Percentiles rank a stretch among this genome's conserved stretches.
phyloP scores from a whole-genome alignment of 2,797 vertebrate species.

The Xenopus petersii region DNA sequence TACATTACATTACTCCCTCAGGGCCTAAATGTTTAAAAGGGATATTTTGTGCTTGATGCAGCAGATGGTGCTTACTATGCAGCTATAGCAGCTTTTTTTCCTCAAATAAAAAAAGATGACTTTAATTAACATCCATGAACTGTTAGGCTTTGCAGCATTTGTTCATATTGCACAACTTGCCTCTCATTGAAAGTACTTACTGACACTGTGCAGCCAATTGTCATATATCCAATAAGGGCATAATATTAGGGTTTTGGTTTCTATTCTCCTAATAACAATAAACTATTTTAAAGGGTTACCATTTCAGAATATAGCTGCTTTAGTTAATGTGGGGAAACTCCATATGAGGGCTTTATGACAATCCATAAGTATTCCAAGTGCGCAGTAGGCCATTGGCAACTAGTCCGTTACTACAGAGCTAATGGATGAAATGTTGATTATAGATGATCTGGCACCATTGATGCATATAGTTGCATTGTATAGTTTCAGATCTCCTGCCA shows the following conservation, averaged over 20 bases:
- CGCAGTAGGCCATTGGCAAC: constrained; percentile 8
- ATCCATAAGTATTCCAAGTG: constrained; percentile 21
- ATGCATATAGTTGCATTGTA: background rate
- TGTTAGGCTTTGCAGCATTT: background rate
- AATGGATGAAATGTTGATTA: constrained; percentile 1
- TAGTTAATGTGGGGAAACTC: background rate
- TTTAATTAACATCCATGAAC: background rate
- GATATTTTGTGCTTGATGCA: constrained; percentile 15
- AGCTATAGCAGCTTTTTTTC: constrained; percentile 14
- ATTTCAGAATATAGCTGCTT: background rate
- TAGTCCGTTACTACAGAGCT: constrained; percentile 9
- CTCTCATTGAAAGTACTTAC: too few species aligned
- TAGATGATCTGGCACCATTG: background rate
- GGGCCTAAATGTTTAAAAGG: constrained; percentile 39
- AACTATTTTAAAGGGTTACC: too few species aligned
- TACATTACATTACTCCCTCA: constrained; percentile 24
- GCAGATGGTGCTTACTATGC: constrained; percentile 4
- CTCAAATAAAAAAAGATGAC: background rate
- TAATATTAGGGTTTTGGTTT: too few species aligned
- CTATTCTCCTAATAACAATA: too few species aligned
- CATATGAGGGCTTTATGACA: constrained; percentile 14
- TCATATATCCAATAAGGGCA: too few species aligned
- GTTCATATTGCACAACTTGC: too few species aligned
- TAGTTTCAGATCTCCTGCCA: constrained; percentile 5
- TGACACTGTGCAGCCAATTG: too few species aligned